Base-by-base conservation (phyloP, 2,113 vertebrate species). In the Heterotis niloticus region DNA sequence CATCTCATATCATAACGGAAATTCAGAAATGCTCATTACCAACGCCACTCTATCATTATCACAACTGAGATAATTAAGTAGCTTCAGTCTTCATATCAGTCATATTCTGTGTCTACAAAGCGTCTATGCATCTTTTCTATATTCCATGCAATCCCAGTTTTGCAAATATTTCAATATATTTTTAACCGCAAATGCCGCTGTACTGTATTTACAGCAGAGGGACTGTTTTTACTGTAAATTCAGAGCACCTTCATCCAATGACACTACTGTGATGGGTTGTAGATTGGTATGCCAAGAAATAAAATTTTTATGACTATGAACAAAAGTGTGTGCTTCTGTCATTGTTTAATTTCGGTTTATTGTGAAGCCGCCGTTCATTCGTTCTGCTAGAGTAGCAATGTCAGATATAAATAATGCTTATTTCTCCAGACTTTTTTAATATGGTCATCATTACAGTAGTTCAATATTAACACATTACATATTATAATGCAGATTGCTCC, bases 221-320 rank as follows among this genome's bases (percentile, higher is more conserved):
- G 18, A 13, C 23, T 66, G 14, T 67, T 65, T 77, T 66, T 28
- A 59, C 54, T 71, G 60, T 74, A 68, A 76, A 83, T 83, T 44
- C 4, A 80, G 62, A 84, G 78, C 82, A 87, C 82, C 85, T 90
- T 85, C 81, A 26, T 67, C 44, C 23, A 60, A 81, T 88, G 81
- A 74, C 79, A 83, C 85, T 86, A 88, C 85, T 87, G 87, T 88
- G 85, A 89, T 11, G 59, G 64, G 76, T 84, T 65, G 78, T 82
- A 84, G 79, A 68, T 84, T 81, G 75, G 85, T 78, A 76, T 77
- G 68, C 71, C 72, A 52, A 64, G 28, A 79, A 89, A 90, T 88
- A 87, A 88, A 79, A 72, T 87, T 80, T 81, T 73, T 84, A 87
- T 28, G 80, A 76, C 60, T 75, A 81, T 76, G 34, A 77, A 59